Evolutionary conservation across 2,888 invertebrate species (phyloP).

Genomic region (Phalangium opilio): DNA sequence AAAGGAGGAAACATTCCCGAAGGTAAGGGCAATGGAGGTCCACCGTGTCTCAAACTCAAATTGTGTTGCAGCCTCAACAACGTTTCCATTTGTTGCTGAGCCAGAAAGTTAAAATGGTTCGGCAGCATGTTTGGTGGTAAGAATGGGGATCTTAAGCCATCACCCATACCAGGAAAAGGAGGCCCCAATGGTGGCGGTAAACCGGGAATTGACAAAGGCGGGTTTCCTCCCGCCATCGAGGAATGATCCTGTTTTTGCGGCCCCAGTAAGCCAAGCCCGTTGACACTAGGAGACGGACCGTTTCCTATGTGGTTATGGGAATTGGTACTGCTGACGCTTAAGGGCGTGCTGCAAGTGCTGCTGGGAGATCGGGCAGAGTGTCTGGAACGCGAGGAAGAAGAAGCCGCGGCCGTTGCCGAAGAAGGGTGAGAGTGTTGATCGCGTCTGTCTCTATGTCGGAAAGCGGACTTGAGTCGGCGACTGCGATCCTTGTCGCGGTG

Average conservation of each 20-base stretch:
- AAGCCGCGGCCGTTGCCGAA: neutral
- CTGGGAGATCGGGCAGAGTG: neutral
- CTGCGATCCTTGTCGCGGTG: neutral
- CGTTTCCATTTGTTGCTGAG: slow-evolving; percentile 26
- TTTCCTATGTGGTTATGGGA: neutral
- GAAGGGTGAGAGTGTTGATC: neutral
- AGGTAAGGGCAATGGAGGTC: slow-evolving; percentile 14
- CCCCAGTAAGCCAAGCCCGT: neutral
- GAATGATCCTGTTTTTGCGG: neutral
- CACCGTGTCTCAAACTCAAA: slow-evolving; percentile 11
- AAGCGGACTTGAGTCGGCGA: neutral
- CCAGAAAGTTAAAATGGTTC: slow-evolving; percentile 15
- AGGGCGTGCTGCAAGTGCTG: neutral
- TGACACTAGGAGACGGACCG: neutral
- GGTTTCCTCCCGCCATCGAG: neutral
- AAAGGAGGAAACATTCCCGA: slow-evolving; percentile 13
- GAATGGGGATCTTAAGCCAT: slow-evolving; percentile 8
- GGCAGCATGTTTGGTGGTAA: slow-evolving; percentile 12
- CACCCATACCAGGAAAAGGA: slow-evolving; percentile 8
- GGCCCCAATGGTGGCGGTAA: slow-evolving; percentile 11
- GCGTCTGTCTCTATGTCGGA: too few species aligned
- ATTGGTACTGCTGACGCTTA: neutral
- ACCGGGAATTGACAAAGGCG: slow-evolving; percentile 3
- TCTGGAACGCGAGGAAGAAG: neutral
- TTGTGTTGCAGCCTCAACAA: slow-evolving; percentile 23